Conservation (phyloP, 92 coral and sea anemone species). For the Galaxea fascicularis region DNA sequence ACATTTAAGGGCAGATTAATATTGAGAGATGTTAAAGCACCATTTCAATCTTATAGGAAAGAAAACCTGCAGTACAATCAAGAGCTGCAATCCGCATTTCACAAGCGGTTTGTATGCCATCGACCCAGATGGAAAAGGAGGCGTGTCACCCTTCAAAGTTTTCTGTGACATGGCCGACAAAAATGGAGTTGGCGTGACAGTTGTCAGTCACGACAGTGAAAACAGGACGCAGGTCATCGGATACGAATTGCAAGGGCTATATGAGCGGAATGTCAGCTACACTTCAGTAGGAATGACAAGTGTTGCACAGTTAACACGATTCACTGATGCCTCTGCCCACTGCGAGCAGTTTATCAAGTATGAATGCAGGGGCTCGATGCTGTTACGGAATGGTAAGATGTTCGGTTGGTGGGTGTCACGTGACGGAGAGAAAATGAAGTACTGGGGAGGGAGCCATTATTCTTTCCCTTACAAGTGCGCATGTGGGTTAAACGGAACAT, state of each 20-base stretch:
- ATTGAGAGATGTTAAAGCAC: too few species aligned
- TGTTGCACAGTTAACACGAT: background rate
- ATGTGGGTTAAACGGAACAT: constrained; percentile 14
- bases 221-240: constrained; percentile 30
- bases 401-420: constrained; percentile 41
- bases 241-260: constrained; percentile 19
- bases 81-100: background rate
- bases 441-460: constrained; percentile 46
- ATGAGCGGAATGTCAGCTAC: constrained; percentile 15
- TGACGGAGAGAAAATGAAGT: constrained; percentile 30
- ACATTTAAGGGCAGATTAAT: too few species aligned
- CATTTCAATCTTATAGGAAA: too few species aligned
- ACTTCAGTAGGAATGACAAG: background rate
- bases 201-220: constrained; percentile 53
- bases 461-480: constrained; percentile 30
- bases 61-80: constrained; percentile 11
- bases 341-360: constrained; percentile 58
- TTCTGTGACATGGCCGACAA: constrained; percentile 49
- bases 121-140: constrained; percentile 23
- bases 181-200: constrained; percentile 39
- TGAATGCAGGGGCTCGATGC: constrained; percentile 9
- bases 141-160: constrained; percentile 5
- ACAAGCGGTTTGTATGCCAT: constrained; percentile 25
- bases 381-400: background rate
- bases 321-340: constrained; percentile 13